These are phyloP conservation scores for Cloeon dipterum DNA, from an alignment of 2,888 invertebrate species.

Conservation along the genomic window DNA sequence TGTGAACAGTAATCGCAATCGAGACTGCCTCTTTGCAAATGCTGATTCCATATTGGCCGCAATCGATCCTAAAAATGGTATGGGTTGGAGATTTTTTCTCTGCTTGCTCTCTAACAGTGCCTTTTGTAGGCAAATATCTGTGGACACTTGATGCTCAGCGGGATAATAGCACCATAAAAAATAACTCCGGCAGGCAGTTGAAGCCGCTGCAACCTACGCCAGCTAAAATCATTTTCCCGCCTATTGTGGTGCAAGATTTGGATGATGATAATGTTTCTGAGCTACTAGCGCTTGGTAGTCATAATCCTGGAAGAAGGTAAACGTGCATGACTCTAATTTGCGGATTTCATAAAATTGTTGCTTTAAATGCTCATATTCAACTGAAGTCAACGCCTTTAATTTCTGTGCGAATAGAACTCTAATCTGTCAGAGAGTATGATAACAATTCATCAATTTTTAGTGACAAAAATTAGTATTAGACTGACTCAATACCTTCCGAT, in stretches of 20 bases:
- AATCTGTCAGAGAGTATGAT: too few relatives aligned
- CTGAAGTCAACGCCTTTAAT: too few relatives aligned
- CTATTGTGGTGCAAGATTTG: conserved; percentile 44
- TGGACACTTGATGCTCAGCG: neutral
- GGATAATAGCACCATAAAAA: neutral
- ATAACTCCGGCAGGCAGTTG: conserved; percentile 20
- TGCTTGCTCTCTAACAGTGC: conserved; percentile 1
- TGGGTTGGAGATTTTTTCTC: neutral
- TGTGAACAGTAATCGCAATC: conserved; percentile 41
- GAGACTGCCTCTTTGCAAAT: conserved; percentile 53
- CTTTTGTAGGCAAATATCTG: neutral
- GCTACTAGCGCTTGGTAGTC: conserved; percentile 26
- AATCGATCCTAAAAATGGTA: conserved; percentile 33
- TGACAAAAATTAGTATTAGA: too few relatives aligned
- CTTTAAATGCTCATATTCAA: too few relatives aligned
- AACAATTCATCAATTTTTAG: too few relatives aligned
- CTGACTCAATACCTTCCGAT: too few relatives aligned
- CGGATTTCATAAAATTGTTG: too few relatives aligned
- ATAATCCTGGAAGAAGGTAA: too few relatives aligned
- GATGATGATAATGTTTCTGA: conserved; percentile 48
- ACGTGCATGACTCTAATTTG: too few relatives aligned
- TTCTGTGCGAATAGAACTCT: too few relatives aligned
- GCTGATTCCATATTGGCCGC: conserved; percentile 37
- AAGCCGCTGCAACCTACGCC: conserved; percentile 24
- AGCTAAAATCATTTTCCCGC: conserved; percentile 34